Evolutionary conservation across 2,113 vertebrate genomes (phyloP), one percentile per base, ranked within the genome.

Genomic region (Nycticryphes semicollaris): DNA sequence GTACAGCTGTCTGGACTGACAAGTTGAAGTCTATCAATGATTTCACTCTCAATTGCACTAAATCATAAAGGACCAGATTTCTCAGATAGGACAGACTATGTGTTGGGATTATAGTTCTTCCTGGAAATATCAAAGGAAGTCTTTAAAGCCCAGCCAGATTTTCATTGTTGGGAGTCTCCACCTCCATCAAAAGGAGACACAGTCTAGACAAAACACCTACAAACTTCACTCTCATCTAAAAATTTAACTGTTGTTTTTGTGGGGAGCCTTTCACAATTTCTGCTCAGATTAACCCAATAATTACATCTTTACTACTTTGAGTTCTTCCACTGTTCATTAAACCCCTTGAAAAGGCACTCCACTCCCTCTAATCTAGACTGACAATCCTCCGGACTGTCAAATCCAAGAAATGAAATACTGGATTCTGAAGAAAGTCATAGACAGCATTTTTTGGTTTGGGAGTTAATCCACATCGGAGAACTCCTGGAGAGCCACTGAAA

Each of bases 151-250:
- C 77, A 94, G 91, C 47, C 95, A 96, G 91, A 59, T 81, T 94
- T 67, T 91, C 80, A 87, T 89, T 92, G 76, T 72, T 92, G 89
- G 51, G 87, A 97, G 93, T 75, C 80, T 95, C 84, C 84, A 84
- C 12, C 73, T 84, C 93, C 91, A 97, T 95, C 94, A 97, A 94
- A 96, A 96, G 89, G 75, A 89, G 84, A 96, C 43, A 63, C 86
- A 93, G 94, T 94, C 96, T 94, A 96, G 95, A 94, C 93, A 94
- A 90, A 94, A 94, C 94, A 96, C 90, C 86, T 96, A 96, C 92
- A 94, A 95, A 90, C 64, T 84, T 70, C 79, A 33, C 41, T 86
- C 85, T 37, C 87, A 92, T 86, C 87, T 90, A 7, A 92, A 93
- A 93, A 90, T 25, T 12, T 57, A 74, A 47, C 79, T 93, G 79